These are phyloP conservation scores for Patella vulgata DNA, from an alignment of 1,140 invertebrate genomes.

Conservation along the genomic window DNA sequence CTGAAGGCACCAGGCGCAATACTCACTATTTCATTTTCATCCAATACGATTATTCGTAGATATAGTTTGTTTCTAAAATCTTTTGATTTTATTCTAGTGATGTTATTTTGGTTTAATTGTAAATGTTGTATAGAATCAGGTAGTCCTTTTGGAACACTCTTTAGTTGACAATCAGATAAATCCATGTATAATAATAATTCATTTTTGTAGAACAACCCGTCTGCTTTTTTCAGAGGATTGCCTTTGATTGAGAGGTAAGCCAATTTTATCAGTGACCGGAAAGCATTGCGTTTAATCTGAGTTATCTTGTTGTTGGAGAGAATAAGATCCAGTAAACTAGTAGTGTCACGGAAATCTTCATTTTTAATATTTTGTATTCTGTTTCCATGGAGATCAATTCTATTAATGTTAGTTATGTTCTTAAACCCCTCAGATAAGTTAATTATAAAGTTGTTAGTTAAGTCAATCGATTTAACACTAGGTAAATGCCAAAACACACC, in stretches of 20 bases:
- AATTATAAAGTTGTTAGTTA: conserved; percentile 73
- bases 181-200: conserved; percentile 73
- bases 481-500: conserved; percentile 51
- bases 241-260: conserved; percentile 76
- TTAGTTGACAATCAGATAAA: conserved; percentile 80
- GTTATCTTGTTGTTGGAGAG: conserved; percentile 81
- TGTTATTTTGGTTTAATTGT: conserved; percentile 78
- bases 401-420: conserved; percentile 72
- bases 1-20: conserved; percentile 89
- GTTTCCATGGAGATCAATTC: conserved; percentile 79
- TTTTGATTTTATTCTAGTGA: conserved; percentile 79
- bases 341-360: conserved; percentile 72
- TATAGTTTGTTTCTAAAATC: conserved; percentile 88
- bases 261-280: conserved; percentile 80
- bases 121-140: conserved; percentile 85
- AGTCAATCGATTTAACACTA: conserved; percentile 66
- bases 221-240: conserved; percentile 57
- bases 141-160: conserved; percentile 81
- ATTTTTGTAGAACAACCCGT: conserved; percentile 32
- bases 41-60: conserved; percentile 82
- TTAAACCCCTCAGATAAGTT: conserved; percentile 61
- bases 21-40: conserved; percentile 77
- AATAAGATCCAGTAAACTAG: conserved; percentile 80
- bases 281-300: conserved; percentile 76
- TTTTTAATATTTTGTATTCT: conserved; percentile 71